Evolutionary conservation across 2,113 vertebrate genomes (phyloP).

Genomic region (Taurulus bubalis): DNA sequence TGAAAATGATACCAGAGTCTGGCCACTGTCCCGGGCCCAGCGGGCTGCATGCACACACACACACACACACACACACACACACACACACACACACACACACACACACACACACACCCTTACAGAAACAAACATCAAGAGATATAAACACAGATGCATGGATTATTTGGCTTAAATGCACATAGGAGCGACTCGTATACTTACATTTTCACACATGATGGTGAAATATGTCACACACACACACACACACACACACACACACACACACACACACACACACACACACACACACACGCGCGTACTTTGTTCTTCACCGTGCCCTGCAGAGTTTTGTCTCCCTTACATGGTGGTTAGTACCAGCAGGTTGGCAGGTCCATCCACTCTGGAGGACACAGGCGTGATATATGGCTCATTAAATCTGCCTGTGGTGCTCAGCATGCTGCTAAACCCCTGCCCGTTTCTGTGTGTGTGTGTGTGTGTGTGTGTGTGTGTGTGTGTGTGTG

Average conservation of each 20-base stretch:
- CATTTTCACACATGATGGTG: constrained; percentile 14
- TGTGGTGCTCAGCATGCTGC: constrained; percentile 59
- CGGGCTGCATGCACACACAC: constrained; percentile 25
- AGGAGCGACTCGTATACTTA: not conserved
- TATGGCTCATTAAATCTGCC: constrained; percentile 71
- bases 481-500: constrained; percentile 53
- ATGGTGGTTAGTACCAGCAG: constrained; percentile 59
- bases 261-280: not conserved
- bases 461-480: constrained; percentile 46
- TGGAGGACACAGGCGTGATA: constrained; percentile 61
- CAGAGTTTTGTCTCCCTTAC: constrained; percentile 28
- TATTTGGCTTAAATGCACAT: not conserved
- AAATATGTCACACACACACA: constrained; percentile 15
- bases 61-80: constrained; percentile 8
- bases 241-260: not conserved
- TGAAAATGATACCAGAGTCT: constrained; percentile 71
- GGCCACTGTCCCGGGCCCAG: constrained; percentile 71
- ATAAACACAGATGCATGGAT: constrained; percentile 3
- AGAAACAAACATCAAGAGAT: constrained; percentile 27
- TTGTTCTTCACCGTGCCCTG: constrained; percentile 6
- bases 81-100: constrained; percentile 16
- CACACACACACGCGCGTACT: not conserved
- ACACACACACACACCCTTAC: not conserved
- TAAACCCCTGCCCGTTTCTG: constrained; percentile 58
- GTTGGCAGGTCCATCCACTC: constrained; percentile 57